These are phyloP conservation scores for Mormyrus lacerda DNA, from an alignment of 2,113 vertebrate genomes.

Conservation along the genomic window DNA sequence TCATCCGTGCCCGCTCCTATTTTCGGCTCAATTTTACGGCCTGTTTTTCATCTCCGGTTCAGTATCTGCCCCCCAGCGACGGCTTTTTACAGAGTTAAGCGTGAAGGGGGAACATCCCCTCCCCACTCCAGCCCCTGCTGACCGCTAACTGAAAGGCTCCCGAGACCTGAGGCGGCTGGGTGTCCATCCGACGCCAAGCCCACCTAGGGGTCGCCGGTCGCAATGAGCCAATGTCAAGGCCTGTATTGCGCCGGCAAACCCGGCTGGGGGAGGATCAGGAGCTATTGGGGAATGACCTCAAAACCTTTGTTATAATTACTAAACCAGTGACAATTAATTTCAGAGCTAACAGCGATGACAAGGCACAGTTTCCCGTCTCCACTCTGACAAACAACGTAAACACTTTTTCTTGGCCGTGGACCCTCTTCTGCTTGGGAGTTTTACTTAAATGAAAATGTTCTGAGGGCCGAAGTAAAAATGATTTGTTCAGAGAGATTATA, in stretches of 20 bases:
- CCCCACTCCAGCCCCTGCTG: background rate
- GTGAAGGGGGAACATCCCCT: background rate
- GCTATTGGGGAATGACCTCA: background rate
- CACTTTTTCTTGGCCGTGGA: background rate
- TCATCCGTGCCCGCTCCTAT: background rate
- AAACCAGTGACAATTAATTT: background rate
- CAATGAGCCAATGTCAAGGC: background rate
- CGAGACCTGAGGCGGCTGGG: background rate
- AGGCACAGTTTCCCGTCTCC: background rate
- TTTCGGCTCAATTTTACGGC: background rate
- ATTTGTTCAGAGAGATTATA: too few relatives aligned
- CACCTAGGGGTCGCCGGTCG: background rate
- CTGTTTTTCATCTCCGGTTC: background rate
- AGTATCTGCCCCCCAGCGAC: background rate
- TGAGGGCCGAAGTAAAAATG: too few relatives aligned
- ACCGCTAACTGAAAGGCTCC: background rate
- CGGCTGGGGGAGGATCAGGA: background rate
- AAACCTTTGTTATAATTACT: background rate
- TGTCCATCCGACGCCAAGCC: background rate
- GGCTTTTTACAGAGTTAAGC: background rate
- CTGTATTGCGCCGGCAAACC: background rate
- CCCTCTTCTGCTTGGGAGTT: too few relatives aligned
- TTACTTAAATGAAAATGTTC: too few relatives aligned
- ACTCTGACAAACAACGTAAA: background rate
- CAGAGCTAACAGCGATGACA: background rate